A percentile compares a stretch with the other conserved stretches of the same genome.
phyloP scores from a whole-genome alignment of 2,888 invertebrate species.

The Coremacera marginata region DNA sequence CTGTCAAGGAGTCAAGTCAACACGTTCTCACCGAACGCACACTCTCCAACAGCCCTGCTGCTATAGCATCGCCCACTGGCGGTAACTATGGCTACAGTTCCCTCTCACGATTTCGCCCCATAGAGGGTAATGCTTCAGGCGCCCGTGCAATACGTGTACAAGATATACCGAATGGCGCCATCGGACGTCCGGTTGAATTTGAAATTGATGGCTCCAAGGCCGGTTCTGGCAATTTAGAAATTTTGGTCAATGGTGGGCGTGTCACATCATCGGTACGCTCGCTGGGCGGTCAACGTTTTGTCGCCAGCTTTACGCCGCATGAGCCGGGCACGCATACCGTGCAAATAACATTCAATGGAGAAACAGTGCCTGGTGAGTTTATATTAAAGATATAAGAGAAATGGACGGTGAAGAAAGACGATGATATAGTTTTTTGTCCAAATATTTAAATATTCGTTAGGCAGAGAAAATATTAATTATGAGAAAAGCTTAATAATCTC shows the following conservation, averaged over 20 bases:
- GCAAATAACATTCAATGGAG: slow-evolving; percentile 94
- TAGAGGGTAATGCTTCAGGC: slow-evolving; percentile 77
- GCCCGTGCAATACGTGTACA: slow-evolving; percentile 88
- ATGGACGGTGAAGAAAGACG: too few relatives aligned
- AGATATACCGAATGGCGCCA: slow-evolving; percentile 85
- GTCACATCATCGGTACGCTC: slow-evolving; percentile 95
- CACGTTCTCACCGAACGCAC: slow-evolving; percentile 66
- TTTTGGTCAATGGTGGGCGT: slow-evolving; percentile 93
- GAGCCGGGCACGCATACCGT: slow-evolving; percentile 87
- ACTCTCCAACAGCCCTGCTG: slow-evolving; percentile 45
- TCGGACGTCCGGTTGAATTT: slow-evolving; percentile 95
- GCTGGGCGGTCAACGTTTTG: slow-evolving; percentile 88
- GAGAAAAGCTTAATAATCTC: too few relatives aligned
- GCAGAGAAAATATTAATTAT: too few relatives aligned
- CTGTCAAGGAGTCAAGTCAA: slow-evolving; percentile 68
- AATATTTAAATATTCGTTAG: too few relatives aligned
- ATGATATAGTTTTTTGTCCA: too few relatives aligned
- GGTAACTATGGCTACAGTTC: slow-evolving; percentile 62
- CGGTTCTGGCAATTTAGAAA: slow-evolving; percentile 96
- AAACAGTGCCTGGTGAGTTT: slow-evolving; percentile 86
- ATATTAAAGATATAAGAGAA: too few relatives aligned
- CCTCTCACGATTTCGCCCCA: slow-evolving; percentile 67
- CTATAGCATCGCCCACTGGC: slow-evolving; percentile 40
- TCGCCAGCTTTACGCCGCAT: slow-evolving; percentile 94
- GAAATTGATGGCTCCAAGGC: slow-evolving; percentile 96